phyloP scores from a whole-genome alignment of 2,797 vertebrate species.

The Avahi laniger region DNA sequence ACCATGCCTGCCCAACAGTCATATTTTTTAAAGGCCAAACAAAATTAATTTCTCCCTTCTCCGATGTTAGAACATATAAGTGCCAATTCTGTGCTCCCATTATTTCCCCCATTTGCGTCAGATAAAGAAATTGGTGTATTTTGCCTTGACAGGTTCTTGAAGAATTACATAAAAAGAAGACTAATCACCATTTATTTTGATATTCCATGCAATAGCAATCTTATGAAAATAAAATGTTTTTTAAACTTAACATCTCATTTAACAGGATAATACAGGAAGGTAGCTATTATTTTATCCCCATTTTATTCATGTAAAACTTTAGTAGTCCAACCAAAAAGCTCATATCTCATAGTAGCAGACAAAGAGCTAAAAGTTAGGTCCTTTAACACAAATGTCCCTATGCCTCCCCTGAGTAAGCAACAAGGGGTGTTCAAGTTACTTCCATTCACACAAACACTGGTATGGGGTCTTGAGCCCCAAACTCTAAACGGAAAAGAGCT shows the following conservation, averaged over 20 bases:
- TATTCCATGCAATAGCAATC: background rate
- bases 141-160: background rate
- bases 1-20: background rate
- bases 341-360: background rate
- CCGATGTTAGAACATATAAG: background rate
- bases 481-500: background rate
- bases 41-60: conserved; percentile 8
- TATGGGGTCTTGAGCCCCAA: background rate
- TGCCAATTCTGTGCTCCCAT: background rate
- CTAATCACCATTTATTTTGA: background rate
- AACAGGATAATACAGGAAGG: background rate
- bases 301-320: background rate
- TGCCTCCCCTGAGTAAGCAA: background rate
- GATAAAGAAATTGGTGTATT: background rate
- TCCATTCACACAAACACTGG: background rate
- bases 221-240: background rate
- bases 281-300: background rate
- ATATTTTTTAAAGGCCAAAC: background rate
- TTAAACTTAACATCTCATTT: background rate
- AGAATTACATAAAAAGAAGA: background rate
- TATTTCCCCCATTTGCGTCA: background rate
- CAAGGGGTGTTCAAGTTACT: background rate
- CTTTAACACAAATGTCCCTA: background rate
- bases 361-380: too few species aligned
- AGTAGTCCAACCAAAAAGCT: background rate